phyloP scores from a whole-genome alignment of 2,113 vertebrate species.

The Erpornis zantholeuca region DNA sequence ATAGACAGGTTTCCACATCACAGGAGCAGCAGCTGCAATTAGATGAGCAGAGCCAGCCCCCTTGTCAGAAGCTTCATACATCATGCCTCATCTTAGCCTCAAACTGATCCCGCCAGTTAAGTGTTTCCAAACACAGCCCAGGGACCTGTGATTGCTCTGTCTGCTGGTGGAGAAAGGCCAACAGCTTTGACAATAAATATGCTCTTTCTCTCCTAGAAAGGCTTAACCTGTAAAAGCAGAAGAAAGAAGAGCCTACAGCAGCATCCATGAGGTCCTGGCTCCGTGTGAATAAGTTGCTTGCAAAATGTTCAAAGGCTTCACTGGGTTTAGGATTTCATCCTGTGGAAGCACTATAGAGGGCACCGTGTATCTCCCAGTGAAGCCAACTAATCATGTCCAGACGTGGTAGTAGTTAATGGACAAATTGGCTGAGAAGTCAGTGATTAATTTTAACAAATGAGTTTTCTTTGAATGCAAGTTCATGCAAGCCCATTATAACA shows the following conservation, averaged over 20 bases:
- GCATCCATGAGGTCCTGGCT: background rate
- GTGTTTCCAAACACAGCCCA: background rate
- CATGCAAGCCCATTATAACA: background rate
- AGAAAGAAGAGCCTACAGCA: background rate
- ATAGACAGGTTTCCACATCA: slow-evolving; percentile 28
- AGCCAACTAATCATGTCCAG: background rate
- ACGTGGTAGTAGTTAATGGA: background rate
- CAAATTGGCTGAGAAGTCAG: background rate
- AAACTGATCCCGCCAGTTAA: rapidly evolving
- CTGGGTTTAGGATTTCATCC: background rate
- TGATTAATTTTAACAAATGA: slow-evolving; percentile 40
- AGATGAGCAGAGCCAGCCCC: background rate
- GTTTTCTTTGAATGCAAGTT: background rate
- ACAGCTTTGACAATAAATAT: too few relatives aligned
- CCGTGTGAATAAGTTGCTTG: background rate
- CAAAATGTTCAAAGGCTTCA: background rate
- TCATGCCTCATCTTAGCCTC: background rate
- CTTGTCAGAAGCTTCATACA: background rate
- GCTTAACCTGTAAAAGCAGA: background rate
- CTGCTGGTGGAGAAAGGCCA: background rate
- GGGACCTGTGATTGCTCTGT: background rate
- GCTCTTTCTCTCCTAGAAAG: background rate
- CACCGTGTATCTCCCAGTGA: background rate
- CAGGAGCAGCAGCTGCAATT: background rate
- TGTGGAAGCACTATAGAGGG: background rate